Evolutionary conservation across 2,113 vertebrate species (phyloP).

Genomic region (Pedionomus torquatus): DNA sequence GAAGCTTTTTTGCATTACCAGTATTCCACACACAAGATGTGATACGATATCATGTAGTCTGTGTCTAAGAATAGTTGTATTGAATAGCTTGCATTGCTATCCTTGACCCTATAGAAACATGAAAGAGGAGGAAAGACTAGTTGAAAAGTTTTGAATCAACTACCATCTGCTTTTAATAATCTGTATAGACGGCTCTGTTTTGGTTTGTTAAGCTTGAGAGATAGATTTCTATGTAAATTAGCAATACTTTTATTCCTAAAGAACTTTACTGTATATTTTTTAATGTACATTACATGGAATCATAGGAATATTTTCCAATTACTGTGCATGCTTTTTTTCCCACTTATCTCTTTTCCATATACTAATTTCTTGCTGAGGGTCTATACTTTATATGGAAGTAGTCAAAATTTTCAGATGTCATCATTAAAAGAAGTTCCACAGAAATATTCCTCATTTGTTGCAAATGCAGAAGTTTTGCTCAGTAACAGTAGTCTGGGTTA

Average conservation of each 20-base stretch:
- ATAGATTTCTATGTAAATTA: not conserved
- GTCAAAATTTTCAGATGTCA: not conserved
- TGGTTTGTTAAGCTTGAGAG: not conserved
- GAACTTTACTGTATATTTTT: not conserved
- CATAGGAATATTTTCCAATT: not conserved
- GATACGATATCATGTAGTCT: not conserved
- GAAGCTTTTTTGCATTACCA: not conserved
- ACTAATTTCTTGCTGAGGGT: not conserved
- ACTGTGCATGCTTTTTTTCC: not conserved
- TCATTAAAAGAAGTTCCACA: not conserved
- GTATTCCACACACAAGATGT: not conserved
- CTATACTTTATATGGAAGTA: not conserved
- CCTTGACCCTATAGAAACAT: not conserved
- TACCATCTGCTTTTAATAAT: not conserved
- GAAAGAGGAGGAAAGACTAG: not conserved
- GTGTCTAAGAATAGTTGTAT: not conserved
- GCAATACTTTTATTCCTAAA: not conserved
- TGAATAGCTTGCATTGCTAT: not conserved
- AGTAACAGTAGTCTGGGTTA: not conserved
- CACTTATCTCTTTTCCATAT: not conserved
- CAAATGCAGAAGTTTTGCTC: not conserved
- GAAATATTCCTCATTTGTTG: not conserved
- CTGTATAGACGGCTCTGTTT: not conserved
- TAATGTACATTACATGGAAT: not conserved
- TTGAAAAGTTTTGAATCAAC: not conserved